Conservation (phyloP, 2,113 vertebrate genomes). For the Vicugna pacos region DNA sequence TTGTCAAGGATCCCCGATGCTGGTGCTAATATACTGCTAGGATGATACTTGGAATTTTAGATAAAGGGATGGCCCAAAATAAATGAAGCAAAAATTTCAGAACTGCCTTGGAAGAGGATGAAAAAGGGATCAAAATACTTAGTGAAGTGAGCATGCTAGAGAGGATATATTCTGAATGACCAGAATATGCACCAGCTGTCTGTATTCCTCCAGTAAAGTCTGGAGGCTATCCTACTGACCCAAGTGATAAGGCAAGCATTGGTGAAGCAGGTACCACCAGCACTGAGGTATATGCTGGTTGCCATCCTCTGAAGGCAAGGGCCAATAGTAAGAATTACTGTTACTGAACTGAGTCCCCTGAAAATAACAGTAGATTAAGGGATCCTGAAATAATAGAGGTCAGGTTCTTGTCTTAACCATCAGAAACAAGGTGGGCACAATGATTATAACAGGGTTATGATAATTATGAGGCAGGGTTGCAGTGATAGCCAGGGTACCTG, state of each 20-base stretch:
- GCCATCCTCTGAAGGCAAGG: not conserved
- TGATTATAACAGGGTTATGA: not conserved
- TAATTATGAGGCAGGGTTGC: not conserved
- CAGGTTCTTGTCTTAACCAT: not conserved
- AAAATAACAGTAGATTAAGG: not conserved
- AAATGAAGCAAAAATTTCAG: conserved; percentile 8
- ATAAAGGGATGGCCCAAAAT: not conserved
- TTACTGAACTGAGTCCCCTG: not conserved
- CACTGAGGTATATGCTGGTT: not conserved
- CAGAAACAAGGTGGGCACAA: not conserved
- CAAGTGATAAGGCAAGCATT: not conserved
- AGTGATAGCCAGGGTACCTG: not conserved
- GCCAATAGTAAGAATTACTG: not conserved
- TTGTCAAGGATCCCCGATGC: not conserved
- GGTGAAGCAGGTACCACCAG: not conserved
- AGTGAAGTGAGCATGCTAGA: not conserved
- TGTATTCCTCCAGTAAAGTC: not conserved
- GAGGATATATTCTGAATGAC: not conserved
- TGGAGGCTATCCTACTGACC: not conserved
- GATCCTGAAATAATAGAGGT: not conserved
- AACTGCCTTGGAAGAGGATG: not conserved
- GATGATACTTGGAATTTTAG: not conserved
- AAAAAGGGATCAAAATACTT: not conserved
- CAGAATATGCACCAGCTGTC: not conserved
- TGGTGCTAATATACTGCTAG: not conserved